Base-by-base conservation (phyloP, 1,140 invertebrate species). In the Parasteatoda tepidariorum region DNA sequence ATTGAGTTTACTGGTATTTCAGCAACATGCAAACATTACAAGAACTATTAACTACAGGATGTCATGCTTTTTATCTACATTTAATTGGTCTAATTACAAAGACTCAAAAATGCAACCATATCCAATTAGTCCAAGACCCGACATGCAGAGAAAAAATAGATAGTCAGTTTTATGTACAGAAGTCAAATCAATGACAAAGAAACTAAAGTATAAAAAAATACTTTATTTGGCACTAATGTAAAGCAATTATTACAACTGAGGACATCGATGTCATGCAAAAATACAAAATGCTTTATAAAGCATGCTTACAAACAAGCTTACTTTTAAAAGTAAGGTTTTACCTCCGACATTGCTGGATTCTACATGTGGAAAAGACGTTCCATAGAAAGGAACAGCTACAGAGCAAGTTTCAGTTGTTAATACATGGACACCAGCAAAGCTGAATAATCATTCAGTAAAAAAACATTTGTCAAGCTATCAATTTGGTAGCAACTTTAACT, bases 321-420 rank as follows among this genome's bases (percentile, higher is more conserved):
- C 33, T 41, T 76, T 33, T 24, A 76, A 66, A 62, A 82, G 22
- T 61, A 54, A 70, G 61, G 55, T 84, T 70, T 68, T 83, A 76
- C 81, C 71, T 84, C 61, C 66, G 70, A 82, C 34, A 84, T 61
- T 79, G 81, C 67, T 74, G 57, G 82, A 68, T 34, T 83, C 81
- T 54, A 74, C 54, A 59, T 74, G 57, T 55, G 82, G 82, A 68
- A 82, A 84, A 68, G 75, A 73, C 5, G 54, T 81, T 79, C 83
- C 74, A 84, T 85, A 85, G 75, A 71, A 86, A 83, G 70, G 79
- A 57, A 85, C 75, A 75, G 57, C 73, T 75, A 85, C 38, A 83
- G 79, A 83, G 64, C 67, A 83, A 83, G 67, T 70, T 9, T 82
- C 30, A 70, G 18, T 82, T 70, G 78, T 82, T 70, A 82, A 70